A percentile compares a stretch with the other conserved stretches of the same genome.
Conservation (phyloP, 2,888 invertebrate species). For the Antheraea assamensis region DNA sequence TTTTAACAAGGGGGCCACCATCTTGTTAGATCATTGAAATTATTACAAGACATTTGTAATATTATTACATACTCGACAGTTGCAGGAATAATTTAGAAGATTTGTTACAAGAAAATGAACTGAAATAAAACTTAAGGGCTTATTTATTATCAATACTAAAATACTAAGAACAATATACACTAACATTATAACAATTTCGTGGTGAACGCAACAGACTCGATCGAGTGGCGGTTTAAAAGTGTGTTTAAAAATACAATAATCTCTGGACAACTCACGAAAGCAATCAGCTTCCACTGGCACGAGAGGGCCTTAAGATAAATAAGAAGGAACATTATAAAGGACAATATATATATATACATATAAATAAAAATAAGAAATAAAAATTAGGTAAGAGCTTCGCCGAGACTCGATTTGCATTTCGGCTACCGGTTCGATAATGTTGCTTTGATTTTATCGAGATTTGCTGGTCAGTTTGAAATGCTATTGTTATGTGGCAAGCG, state of each 20-base stretch:
- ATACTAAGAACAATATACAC: constrained; percentile 21
- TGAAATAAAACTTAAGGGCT: too few species aligned
- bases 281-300: constrained; percentile 55
- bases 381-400: constrained; percentile 47
- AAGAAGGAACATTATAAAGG: constrained; percentile 33
- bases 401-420: constrained; percentile 54
- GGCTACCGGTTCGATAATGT: constrained; percentile 48
- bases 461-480: neutral
- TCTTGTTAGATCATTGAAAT: too few species aligned
- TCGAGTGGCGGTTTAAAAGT: constrained; percentile 65
- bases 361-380: constrained; percentile 43
- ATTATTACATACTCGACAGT: too few species aligned
- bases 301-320: constrained; percentile 35
- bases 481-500: neutral
- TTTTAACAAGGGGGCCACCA: too few species aligned
- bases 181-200: constrained; percentile 15
- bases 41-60: too few species aligned
- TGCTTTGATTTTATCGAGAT: constrained; percentile 21
- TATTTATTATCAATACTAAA: too few species aligned
- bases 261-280: constrained; percentile 65
- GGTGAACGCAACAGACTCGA: constrained; percentile 62
- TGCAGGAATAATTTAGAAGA: too few species aligned
- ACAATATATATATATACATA: constrained; percentile 37
- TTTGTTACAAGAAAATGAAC: too few species aligned
- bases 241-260: constrained; percentile 61